Base-by-base conservation (phyloP, 2,797 vertebrate genomes). In the Clarias platycephalus region DNA sequence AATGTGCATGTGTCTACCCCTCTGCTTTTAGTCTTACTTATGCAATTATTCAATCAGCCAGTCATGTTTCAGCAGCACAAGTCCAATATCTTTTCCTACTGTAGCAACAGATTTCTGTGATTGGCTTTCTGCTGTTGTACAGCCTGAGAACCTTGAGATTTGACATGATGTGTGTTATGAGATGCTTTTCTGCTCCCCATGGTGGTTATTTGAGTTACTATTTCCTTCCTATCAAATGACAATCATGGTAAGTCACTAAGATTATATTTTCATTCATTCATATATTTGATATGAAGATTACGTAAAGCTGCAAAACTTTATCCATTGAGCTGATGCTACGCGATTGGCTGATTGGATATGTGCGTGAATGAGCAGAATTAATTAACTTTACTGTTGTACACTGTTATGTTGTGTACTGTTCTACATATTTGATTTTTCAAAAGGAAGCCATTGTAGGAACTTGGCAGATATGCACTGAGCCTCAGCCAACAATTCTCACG, bases 401-500 rank as follows among this genome's bases (percentile, higher is more conserved):
- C 44, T 53, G 49, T 13, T 53, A 53, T 13, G 49, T 53, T 13
- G 49, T 53, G 49, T 53, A 53, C 49, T 53, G 49, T 53, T 13
- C 49, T 53, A 3, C 12, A 53, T 53, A 53, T 53, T 53, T 13
- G 49, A 53, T 53, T 37, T 9, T 68, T 10, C 9, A 70, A 40
- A 70, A 20, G 10, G 1, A 71, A 16, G 40, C 71, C 20, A 0
- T 28, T 8, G 49, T 53, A 55, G 7, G 26, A 53, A 22, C 53
- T 34, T 34, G 53, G 53, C 53, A 20, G n/a, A 18, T 9, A n/a
- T 26, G 40, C 40, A 26, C 3, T 31, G 58, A n/a, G 55, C 2
- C 24, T 31, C 70, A 40, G 82, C 55, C 62, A 77, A 18, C 31
- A 24, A 5, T 26, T 78, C 24, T 70, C 82, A 78, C 72, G 26